Evolutionary conservation across 2,797 vertebrate genomes (phyloP).

Genomic region (Lagorchestes hirsutus): DNA sequence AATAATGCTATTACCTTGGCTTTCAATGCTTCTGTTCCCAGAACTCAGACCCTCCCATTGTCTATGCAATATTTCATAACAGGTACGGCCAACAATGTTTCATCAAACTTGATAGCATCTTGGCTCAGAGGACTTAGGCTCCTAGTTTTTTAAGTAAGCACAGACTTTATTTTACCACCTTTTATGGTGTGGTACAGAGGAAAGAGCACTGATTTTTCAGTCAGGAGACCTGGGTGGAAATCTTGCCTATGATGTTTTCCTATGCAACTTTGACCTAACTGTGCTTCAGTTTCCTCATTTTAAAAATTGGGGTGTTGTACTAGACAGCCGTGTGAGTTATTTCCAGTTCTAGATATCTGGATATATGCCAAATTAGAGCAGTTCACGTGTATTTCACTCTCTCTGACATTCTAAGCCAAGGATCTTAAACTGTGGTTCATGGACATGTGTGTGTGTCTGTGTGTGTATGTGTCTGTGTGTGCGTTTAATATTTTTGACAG

Average conservation of each 20-base stretch:
- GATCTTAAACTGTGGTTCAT: not conserved
- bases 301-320: not conserved
- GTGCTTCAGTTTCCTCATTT: not conserved
- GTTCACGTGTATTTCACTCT: not conserved
- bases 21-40: not conserved
- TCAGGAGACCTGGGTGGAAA: not conserved
- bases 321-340: not conserved
- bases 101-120: not conserved
- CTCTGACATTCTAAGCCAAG: not conserved
- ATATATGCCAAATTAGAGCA: not conserved
- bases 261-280: not conserved
- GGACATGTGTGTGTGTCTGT: not conserved
- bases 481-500: not conserved
- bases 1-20: not conserved
- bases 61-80: not conserved
- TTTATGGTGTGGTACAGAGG: not conserved
- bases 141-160: not conserved
- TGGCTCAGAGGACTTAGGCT: not conserved
- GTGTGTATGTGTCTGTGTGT: not conserved
- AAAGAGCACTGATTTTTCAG: not conserved
- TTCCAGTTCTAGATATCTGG: not conserved
- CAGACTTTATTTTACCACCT: not conserved
- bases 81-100: not conserved
- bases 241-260: not conserved
- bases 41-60: not conserved